Conservation (phyloP, 2,113 vertebrate genomes). For the Ranitomeya imitator region DNA sequence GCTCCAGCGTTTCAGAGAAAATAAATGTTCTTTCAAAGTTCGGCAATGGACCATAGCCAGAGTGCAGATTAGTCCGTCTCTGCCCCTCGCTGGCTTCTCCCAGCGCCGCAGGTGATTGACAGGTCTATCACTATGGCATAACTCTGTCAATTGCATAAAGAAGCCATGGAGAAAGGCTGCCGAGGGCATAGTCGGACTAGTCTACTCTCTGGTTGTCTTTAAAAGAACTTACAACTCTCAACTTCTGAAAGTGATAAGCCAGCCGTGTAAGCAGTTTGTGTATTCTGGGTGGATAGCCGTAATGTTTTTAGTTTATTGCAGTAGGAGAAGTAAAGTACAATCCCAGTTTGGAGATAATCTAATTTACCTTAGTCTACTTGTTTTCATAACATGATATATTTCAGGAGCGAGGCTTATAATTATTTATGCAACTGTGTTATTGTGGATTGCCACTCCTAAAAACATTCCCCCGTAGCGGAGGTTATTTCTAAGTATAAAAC, state of each 20-base stretch:
- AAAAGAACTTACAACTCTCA: background rate
- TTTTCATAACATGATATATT: slow-evolving; percentile 28
- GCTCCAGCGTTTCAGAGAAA: too few relatives aligned
- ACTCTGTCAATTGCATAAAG: too few relatives aligned
- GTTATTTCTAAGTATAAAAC: background rate
- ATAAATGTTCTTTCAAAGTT: too few relatives aligned
- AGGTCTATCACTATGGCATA: too few relatives aligned
- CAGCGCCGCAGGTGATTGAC: too few relatives aligned
- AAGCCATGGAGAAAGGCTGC: too few relatives aligned
- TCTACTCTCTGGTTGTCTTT: too few relatives aligned
- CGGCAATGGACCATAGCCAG: too few relatives aligned
- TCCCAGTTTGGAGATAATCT: slow-evolving; percentile 22
- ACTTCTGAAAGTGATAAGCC: background rate
- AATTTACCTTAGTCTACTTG: background rate
- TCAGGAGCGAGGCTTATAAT: slow-evolving; percentile 23
- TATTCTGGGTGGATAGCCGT: background rate
- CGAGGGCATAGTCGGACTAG: too few relatives aligned
- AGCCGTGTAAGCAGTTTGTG: background rate
- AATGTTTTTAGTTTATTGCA: slow-evolving; percentile 20
- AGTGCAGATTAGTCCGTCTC: too few relatives aligned
- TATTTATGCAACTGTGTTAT: slow-evolving; percentile 12
- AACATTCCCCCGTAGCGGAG: background rate
- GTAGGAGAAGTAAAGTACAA: slow-evolving; percentile 17
- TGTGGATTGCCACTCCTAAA: slow-evolving; percentile 28
- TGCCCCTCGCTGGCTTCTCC: too few relatives aligned